Percentiles rank a stretch among this genome's conserved stretches.
These are phyloP conservation scores for Venturia canescens DNA, from an alignment of 1,140 invertebrate genomes.

Conservation along the genomic window DNA sequence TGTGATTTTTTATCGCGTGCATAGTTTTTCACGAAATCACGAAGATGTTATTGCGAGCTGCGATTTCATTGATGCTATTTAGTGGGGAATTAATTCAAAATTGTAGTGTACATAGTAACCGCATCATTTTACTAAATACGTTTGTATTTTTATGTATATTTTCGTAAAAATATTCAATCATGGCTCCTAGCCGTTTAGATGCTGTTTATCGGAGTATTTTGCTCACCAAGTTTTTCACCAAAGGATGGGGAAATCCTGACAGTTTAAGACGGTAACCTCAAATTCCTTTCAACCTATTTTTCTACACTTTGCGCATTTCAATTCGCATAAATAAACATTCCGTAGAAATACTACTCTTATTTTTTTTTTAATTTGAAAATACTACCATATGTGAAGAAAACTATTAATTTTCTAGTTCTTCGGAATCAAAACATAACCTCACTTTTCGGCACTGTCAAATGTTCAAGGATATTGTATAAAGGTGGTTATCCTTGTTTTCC, in stretches of 20 bases:
- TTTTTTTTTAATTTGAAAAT: no score
- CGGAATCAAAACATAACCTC: no score
- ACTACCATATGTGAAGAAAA: no score
- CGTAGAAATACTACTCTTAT: no score
- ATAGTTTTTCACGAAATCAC: background rate
- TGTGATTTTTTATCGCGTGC: background rate
- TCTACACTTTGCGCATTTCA: background rate
- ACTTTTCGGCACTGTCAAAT: no score
- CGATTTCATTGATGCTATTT: no score
- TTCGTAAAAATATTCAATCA: constrained; percentile 61
- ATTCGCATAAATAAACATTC: background rate
- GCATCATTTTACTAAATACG: background rate
- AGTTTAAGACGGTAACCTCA: constrained; percentile 88
- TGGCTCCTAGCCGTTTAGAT: constrained; percentile 89
- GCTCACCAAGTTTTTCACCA: constrained; percentile 95
- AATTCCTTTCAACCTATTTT: constrained; percentile 11
- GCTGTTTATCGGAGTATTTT: constrained; percentile 92
- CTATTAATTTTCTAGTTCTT: no score
- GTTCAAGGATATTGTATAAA: no score
- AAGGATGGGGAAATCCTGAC: constrained; percentile 97
- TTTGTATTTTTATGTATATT: constrained; percentile 10
- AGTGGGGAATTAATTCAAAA: no score
- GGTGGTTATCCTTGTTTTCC: background rate
- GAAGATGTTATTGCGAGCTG: background rate
- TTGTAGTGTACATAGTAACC: no score